These are phyloP conservation scores for Meloidogyne chitwoodi DNA, from an alignment of 1,140 invertebrate species.

Conservation along the genomic window DNA sequence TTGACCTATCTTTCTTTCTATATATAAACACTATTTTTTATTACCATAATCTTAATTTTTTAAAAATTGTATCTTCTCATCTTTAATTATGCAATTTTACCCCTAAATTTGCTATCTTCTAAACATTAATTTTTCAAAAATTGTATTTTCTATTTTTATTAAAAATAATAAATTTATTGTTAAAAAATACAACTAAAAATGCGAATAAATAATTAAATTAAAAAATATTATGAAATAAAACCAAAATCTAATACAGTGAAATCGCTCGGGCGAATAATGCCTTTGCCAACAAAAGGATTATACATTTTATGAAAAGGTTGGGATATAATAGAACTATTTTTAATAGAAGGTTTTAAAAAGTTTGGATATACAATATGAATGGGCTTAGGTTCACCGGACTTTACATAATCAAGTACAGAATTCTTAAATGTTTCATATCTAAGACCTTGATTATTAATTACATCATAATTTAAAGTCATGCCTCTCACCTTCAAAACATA, in stretches of 20 bases:
- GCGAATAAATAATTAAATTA: neutral
- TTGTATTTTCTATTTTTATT: neutral
- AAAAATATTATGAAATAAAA: neutral
- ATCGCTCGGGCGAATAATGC: neutral
- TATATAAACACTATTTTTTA: no score
- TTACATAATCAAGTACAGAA: neutral
- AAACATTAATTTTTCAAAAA: neutral
- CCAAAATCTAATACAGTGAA: neutral
- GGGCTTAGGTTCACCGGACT: neutral
- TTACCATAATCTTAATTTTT: neutral
- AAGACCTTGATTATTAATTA: neutral
- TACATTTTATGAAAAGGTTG: neutral
- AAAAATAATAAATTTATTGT: no score
- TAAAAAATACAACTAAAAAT: neutral
- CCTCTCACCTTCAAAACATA: slow-evolving; percentile 1
- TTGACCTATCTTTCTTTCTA: no score
- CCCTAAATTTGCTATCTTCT: neutral
- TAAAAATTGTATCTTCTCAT: neutral
- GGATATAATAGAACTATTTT: neutral
- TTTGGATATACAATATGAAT: neutral
- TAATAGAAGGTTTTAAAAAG: neutral
- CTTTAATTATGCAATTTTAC: neutral
- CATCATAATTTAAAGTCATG: neutral
- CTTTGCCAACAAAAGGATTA: neutral
- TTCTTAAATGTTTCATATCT: neutral